A percentile compares a stretch with the other conserved stretches of the same genome.
Conservation (phyloP, 1,140 invertebrate species). For the Drosophila kanapiae region DNA sequence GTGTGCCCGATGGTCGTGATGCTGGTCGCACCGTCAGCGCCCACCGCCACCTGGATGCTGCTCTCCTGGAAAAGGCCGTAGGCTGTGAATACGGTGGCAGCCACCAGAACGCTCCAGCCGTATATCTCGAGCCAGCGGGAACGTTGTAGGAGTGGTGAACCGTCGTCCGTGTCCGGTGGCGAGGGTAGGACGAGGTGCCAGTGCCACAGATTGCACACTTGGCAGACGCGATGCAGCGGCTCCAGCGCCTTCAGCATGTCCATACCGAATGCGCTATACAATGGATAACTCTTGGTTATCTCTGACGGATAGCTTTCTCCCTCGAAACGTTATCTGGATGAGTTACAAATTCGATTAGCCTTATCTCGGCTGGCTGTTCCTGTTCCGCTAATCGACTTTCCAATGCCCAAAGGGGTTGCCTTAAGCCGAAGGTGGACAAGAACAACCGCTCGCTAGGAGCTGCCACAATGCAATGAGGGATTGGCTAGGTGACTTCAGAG, state of each 20-base stretch:
- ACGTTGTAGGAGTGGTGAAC: constrained; percentile 19
- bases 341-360: constrained; percentile 21
- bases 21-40: constrained; percentile 3
- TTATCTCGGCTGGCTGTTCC: constrained; percentile 1
- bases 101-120: constrained; percentile 37
- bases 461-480: background rate
- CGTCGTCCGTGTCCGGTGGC: constrained; percentile 11
- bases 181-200: constrained; percentile 32
- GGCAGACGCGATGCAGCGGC: constrained; percentile 52
- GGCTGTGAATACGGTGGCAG: constrained; percentile 36
- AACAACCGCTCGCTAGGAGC: background rate
- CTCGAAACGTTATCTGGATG: constrained; percentile 1
- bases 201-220: constrained; percentile 60
- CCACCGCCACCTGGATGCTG: constrained; percentile 4
- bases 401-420: background rate
- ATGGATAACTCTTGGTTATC: too few relatives aligned
- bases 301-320: background rate
- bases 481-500: background rate
- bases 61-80: constrained; percentile 62
- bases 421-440: too few relatives aligned
- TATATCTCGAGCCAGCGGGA: constrained; percentile 66
- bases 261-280: constrained; percentile 32
- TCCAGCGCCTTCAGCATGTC: constrained; percentile 58
- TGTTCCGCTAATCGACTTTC: constrained; percentile 11
- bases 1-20: constrained; percentile 67